phyloP scores from a whole-genome alignment of 2,888 invertebrate species.

The Morpho achilles region DNA sequence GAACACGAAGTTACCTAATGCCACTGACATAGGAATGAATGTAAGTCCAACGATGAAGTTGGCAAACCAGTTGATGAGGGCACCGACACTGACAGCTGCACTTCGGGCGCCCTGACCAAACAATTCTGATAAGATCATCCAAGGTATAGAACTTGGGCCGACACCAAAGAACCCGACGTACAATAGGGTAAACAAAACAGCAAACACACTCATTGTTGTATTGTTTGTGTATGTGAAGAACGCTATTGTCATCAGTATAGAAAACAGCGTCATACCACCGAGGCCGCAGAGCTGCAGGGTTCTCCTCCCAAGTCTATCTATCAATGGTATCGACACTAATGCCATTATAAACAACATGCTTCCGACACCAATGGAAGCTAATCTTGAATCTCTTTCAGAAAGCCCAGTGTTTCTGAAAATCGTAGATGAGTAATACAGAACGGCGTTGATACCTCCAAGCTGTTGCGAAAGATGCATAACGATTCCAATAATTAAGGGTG shows the following conservation, averaged over 20 bases:
- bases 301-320: constrained; percentile 85
- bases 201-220: constrained; percentile 66
- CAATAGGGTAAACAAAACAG: constrained; percentile 68
- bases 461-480: constrained; percentile 77
- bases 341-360: constrained; percentile 86
- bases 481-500: constrained; percentile 66
- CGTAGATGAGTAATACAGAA: constrained; percentile 85
- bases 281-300: constrained; percentile 85
- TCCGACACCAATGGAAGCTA: constrained; percentile 86
- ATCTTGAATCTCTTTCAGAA: constrained; percentile 76
- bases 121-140: constrained; percentile 75
- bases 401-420: constrained; percentile 83
- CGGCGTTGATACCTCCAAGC: constrained; percentile 75
- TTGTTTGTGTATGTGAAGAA: constrained; percentile 64
- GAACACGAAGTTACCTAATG: constrained; percentile 64
- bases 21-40: constrained; percentile 58
- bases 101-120: constrained; percentile 72
- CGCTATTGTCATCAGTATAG: constrained; percentile 82
- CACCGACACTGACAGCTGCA: constrained; percentile 72
- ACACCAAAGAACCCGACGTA: constrained; percentile 75
- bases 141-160: constrained; percentile 74
- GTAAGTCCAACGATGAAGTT: constrained; percentile 73
- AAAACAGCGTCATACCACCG: constrained; percentile 85
- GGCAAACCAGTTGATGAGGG: constrained; percentile 73
- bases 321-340: constrained; percentile 85